Evolutionary conservation across 2,888 invertebrate species (phyloP).

Genomic region (Yponomeuta plumbellus): DNA sequence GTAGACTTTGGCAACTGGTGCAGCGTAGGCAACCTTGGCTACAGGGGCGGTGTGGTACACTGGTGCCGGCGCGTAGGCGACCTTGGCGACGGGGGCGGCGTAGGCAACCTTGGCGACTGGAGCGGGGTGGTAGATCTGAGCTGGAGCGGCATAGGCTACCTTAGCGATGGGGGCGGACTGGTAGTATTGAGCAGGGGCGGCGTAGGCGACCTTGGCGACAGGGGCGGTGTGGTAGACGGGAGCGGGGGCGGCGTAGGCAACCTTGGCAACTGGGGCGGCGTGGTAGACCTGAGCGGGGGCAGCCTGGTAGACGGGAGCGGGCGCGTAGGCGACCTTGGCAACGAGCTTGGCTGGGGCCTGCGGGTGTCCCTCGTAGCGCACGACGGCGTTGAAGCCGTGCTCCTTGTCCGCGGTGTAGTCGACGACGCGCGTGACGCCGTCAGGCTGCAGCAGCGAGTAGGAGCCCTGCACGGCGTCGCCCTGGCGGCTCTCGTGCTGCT

Average conservation of each 20-base stretch:
- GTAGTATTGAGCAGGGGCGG: conserved; percentile 23
- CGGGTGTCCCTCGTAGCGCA: conserved; percentile 62
- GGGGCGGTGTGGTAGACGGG: conserved; percentile 25
- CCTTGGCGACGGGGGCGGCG: conserved; percentile 25
- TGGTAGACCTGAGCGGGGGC: conserved; percentile 15
- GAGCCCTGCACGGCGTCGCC: conserved; percentile 64
- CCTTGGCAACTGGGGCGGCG: conserved; percentile 25
- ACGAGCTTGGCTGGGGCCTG: conserved; percentile 28
- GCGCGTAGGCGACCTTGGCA: conserved; percentile 33
- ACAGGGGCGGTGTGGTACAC: conserved; percentile 30
- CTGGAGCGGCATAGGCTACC: conserved; percentile 30
- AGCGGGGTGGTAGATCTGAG: conserved; percentile 24
- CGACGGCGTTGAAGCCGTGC: conserved; percentile 65
- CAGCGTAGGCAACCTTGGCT: conserved; percentile 35
- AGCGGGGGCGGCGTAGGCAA: conserved; percentile 31
- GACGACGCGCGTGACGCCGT: conserved; percentile 62
- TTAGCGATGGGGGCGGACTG: conserved; percentile 30
- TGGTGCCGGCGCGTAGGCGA: conserved; percentile 26
- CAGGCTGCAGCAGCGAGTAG: conserved; percentile 69
- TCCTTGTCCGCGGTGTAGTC: conserved; percentile 63
- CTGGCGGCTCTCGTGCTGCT: conserved; percentile 61
- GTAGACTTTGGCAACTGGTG: conserved; percentile 27
- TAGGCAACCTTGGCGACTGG: conserved; percentile 33
- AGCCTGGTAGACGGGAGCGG: conserved; percentile 17
- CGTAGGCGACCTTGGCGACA: conserved; percentile 24